These are phyloP conservation scores for Crotalus viridis DNA, from an alignment of 2,113 vertebrate genomes.

Conservation along the genomic window DNA sequence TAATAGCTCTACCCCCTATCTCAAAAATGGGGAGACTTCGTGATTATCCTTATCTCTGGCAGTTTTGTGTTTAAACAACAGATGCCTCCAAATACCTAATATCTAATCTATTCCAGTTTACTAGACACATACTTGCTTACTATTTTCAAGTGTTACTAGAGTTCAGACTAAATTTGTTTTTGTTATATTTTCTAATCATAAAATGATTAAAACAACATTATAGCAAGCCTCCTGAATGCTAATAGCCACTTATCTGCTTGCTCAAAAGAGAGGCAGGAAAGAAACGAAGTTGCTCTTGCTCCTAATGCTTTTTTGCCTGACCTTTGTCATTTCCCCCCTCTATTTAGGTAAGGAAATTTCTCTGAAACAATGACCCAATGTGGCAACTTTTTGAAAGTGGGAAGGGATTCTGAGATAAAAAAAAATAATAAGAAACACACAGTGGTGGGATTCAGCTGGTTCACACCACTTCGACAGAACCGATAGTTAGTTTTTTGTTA, in stretches of 20 bases:
- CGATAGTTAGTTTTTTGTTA: too few relatives aligned
- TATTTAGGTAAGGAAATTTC: neutral
- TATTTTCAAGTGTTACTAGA: neutral
- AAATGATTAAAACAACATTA: neutral
- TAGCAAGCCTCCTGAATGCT: neutral
- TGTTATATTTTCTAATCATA: neutral
- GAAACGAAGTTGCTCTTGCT: neutral
- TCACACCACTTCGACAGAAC: too few relatives aligned
- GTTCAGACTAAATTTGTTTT: neutral
- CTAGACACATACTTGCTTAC: neutral
- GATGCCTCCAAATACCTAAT: neutral
- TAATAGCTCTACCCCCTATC: neutral
- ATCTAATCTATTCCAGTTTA: neutral
- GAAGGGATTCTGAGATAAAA: neutral
- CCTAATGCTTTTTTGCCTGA: neutral
- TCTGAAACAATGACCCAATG: neutral
- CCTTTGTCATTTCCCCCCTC: neutral
- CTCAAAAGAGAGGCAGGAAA: too few relatives aligned
- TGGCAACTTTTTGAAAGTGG: neutral
- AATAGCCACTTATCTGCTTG: neutral
- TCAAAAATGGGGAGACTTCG: neutral
- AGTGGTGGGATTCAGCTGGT: too few relatives aligned
- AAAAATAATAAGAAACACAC: neutral
- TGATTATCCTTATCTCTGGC: neutral
- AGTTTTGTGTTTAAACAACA: neutral